Percentiles rank a stretch among this genome's conserved stretches.
These are phyloP conservation scores for Actinernus sp. DNA, from an alignment of 92 coral and sea anemone species.

Conservation along the genomic window DNA sequence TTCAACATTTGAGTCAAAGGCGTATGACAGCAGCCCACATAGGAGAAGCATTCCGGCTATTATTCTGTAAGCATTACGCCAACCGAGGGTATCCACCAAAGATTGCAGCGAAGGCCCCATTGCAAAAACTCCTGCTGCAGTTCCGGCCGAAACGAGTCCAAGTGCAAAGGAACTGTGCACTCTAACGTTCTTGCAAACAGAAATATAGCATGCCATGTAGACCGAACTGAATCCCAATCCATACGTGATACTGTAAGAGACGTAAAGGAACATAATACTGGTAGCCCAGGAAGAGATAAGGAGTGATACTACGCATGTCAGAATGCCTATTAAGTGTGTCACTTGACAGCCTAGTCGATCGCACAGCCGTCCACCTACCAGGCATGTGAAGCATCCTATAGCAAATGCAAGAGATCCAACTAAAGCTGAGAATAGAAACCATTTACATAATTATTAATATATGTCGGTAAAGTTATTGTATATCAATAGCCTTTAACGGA, in stretches of 20 bases:
- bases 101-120: background rate
- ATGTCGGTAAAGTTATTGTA: too few relatives aligned
- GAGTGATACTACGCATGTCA: conserved; percentile 8
- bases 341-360: conserved; percentile 9
- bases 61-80: conserved; percentile 7
- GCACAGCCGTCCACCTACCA: background rate
- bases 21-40: background rate
- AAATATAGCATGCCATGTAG: conserved; percentile 2
- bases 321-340: conserved; percentile 3
- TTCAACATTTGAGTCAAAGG: conserved; percentile 6
- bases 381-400: background rate
- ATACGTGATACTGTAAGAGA: background rate
- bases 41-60: background rate
- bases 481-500: too few relatives aligned
- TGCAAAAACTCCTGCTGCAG: background rate
- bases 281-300: conserved; percentile 12
- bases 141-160: conserved; percentile 8
- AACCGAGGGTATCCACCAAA: background rate
- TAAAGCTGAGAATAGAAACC: conserved; percentile 15
- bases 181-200: background rate
- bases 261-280: conserved; percentile 2
- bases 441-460: too few relatives aligned
- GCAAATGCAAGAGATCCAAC: conserved; percentile 4
- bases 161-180: background rate
- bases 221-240: background rate